These are phyloP conservation scores for Andrena hattorfiana DNA, from an alignment of 2,888 invertebrate species.

Conservation along the genomic window DNA sequence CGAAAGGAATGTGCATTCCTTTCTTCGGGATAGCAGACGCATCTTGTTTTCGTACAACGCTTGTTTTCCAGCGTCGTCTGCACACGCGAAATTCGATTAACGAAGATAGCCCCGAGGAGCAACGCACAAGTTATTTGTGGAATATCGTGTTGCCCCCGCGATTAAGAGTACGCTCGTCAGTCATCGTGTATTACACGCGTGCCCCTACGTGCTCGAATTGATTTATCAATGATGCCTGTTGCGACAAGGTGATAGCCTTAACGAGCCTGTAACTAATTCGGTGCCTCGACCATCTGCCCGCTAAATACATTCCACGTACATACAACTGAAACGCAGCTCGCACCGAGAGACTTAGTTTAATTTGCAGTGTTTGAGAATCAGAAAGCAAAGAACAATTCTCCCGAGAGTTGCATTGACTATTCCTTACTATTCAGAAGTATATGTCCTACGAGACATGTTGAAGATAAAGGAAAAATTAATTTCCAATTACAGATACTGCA, in stretches of 20 bases:
- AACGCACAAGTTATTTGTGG: constrained; percentile 42
- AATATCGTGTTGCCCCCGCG: constrained; percentile 22
- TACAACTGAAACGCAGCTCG: no score
- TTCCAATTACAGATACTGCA: constrained; percentile 88
- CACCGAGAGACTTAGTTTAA: no score
- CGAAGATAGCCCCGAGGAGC: constrained; percentile 2
- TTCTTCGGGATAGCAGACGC: neutral
- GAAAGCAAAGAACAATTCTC: no score
- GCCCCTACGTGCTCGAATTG: constrained; percentile 6
- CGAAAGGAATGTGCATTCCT: neutral
- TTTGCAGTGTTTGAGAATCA: no score
- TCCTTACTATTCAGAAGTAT: no score
- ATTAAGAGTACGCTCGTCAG: constrained; percentile 3
- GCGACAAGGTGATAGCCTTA: constrained; percentile 55
- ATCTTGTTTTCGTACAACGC: neutral
- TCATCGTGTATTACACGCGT: constrained; percentile 17
- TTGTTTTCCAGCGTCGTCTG: constrained; percentile 8
- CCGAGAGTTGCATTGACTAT: no score
- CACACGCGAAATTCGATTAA: constrained; percentile 25
- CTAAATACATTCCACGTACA: neutral
- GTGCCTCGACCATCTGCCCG: constrained; percentile 5
- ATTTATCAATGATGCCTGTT: constrained; percentile 62
- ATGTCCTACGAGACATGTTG: no score
- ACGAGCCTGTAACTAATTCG: constrained; percentile 24
- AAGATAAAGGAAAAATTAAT: neutral